Base-by-base conservation (phyloP, 2,797 vertebrate genomes). In the Catharus ustulatus region DNA sequence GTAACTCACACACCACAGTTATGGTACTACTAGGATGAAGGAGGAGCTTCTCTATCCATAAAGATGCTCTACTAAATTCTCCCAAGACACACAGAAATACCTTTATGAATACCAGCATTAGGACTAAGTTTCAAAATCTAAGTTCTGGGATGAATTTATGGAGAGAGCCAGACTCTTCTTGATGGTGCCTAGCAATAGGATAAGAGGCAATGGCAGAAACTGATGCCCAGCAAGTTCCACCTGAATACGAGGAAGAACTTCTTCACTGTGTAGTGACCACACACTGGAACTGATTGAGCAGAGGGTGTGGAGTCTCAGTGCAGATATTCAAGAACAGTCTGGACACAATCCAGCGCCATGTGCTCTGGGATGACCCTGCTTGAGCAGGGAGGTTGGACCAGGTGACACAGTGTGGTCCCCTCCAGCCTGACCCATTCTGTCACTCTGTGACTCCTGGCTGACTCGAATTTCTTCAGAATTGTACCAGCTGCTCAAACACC, bases 251-350 rank as follows among this genome's bases (percentile, higher is more conserved):
- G 2, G 26, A 75, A 63, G 16, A 63, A 9, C 24, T 58, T 21
- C 29, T 34, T 51, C 3, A 27, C 18, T 32, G n/a, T 6, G 51
- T 58, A 55, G 57, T 0, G 16, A 46, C 16, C 30, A 10, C 0
- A 0, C 14, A 64, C 5, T 17, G 40, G 51, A 26, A 72, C 1
- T 14, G 10, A 34, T 1, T 30, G 15, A 2, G 20, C 6, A 34
- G 17, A 63, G 24, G 42, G 2, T 46, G n/a, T 45, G 64, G 38
- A 77, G 10, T 8, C 7, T 10, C n/a, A 24, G 9, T 1, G 1
- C 5, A 71, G 6, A 46, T 40, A 45, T 2, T 57, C 20, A 5
- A 51, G 57, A 45, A 11, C 20, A 0, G 3, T 3, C 17, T 51
- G n/a, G 51, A 40, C 17, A 18, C 57, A 21, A 34, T 57, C 19